phyloP scores from a whole-genome alignment of 92 coral and sea anemone species.

The Virgularia gustaviana region DNA sequence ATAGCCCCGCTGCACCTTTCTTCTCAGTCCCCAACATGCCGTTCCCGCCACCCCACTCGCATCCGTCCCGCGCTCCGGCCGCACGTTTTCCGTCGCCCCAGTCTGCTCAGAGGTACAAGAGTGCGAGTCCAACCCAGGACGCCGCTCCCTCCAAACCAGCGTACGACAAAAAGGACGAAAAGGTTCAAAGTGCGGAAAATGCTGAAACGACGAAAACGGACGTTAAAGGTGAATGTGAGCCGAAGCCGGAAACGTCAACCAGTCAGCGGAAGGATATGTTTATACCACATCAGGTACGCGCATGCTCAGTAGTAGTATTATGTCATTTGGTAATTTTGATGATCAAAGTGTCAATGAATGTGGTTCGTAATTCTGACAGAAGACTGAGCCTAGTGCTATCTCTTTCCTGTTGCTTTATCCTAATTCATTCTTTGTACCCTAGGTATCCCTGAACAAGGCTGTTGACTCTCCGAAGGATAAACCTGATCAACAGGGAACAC shows the following conservation, averaged over 20 bases:
- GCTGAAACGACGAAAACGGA: not conserved
- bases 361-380: not conserved
- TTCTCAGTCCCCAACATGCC: not conserved
- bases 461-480: not conserved
- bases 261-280: not conserved
- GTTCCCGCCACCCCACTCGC: not conserved
- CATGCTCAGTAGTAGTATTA: not conserved
- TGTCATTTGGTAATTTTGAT: not conserved
- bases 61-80: not conserved
- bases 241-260: not conserved
- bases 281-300: constrained; percentile 26
- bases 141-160: no score
- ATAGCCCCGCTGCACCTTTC: not conserved
- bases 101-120: not conserved
- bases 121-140: no score
- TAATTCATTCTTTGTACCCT: not conserved
- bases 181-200: no score
- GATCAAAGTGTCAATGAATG: not conserved
- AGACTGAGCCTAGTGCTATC: not conserved
- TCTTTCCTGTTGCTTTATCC: not conserved
- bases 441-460: not conserved
- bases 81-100: not conserved
- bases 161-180: no score
- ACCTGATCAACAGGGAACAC: not conserved
- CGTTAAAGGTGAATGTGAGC: not conserved